phyloP scores from a whole-genome alignment of 2,888 invertebrate genomes.

The Cosmopolites sordidus region DNA sequence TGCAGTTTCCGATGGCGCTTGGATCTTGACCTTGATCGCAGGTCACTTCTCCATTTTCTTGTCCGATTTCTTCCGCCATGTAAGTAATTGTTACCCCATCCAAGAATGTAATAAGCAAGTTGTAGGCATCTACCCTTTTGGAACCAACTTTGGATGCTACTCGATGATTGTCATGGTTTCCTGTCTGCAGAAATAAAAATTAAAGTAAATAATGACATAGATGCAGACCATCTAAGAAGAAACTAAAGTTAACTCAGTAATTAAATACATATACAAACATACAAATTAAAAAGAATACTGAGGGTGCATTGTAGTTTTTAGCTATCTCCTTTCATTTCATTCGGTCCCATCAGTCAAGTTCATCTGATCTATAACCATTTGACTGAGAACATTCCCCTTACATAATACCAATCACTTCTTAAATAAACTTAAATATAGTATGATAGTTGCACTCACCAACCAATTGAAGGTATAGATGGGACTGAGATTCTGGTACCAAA shows the following conservation, averaged over 20 bases:
- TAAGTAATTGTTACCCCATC: slow-evolving; percentile 84
- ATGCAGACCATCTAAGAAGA: no score
- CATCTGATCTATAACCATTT: no score
- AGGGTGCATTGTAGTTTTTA: no score
- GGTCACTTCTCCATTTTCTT: slow-evolving; percentile 56
- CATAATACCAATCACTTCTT: no score
- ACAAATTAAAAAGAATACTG: no score
- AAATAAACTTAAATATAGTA: no score
- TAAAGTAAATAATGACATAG: no score
- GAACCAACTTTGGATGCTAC: slow-evolving; percentile 64
- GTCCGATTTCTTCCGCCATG: slow-evolving; percentile 79
- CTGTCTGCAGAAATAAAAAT: slow-evolving; percentile 48
- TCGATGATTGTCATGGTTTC: slow-evolving; percentile 72
- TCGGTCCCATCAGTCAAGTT: no score
- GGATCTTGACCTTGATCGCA: slow-evolving; percentile 53
- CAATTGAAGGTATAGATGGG: slow-evolving; percentile 62
- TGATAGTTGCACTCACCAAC: slow-evolving; percentile 61
- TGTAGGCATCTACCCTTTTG: slow-evolving; percentile 69
- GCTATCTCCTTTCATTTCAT: no score
- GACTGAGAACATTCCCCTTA: no score
- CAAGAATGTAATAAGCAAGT: slow-evolving; percentile 73
- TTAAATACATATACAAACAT: no score
- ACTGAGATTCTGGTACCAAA: slow-evolving; percentile 63
- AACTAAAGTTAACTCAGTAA: no score
- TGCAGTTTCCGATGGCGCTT: slow-evolving; percentile 43